Conservation (phyloP, 92 coral and sea anemone species). For the Diadumene lineata region DNA sequence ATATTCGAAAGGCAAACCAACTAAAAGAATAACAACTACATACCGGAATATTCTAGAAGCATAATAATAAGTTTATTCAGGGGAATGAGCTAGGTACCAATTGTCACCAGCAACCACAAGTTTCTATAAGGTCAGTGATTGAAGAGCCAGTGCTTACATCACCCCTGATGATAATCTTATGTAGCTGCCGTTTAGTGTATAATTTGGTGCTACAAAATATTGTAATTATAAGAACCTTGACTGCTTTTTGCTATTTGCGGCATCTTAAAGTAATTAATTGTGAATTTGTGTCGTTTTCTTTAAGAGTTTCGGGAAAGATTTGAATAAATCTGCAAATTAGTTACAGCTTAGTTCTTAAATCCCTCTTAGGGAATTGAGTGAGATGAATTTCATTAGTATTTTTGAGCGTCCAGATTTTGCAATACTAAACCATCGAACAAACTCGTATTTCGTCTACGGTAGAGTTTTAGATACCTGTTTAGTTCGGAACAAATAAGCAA, state of each 20-base stretch:
- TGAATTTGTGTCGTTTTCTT: background rate
- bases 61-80: no score
- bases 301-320: background rate
- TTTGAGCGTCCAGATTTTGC: background rate
- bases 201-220: background rate
- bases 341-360: background rate
- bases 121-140: no score
- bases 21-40: no score
- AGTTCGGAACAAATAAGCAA: background rate
- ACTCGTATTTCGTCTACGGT: background rate
- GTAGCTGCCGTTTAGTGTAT: background rate
- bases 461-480: background rate
- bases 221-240: background rate
- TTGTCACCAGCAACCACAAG: no score
- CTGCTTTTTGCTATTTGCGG: background rate
- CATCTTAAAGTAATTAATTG: constrained; percentile 2
- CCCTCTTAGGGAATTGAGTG: background rate
- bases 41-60: no score
- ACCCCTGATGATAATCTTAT: background rate
- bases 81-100: no score
- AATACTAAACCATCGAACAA: no score
- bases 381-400: background rate
- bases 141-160: no score
- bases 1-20: no score
- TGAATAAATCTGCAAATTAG: background rate